These are phyloP conservation scores for Fulmarus glacialis DNA, from an alignment of 2,113 vertebrate genomes.

Conservation along the genomic window DNA sequence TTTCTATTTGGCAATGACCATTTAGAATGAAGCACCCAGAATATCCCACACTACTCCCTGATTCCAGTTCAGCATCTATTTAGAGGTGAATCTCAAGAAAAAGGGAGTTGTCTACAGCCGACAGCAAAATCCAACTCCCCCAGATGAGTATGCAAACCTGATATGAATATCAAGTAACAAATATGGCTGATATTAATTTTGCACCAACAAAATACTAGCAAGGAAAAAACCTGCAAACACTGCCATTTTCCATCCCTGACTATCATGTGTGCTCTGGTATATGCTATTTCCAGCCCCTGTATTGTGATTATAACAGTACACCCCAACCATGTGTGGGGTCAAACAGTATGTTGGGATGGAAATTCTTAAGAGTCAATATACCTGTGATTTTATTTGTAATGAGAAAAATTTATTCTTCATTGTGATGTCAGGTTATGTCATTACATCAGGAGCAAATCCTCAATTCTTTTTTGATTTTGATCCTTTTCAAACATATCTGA, in stretches of 20 bases:
- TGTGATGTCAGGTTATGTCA: background rate
- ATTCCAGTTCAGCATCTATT: background rate
- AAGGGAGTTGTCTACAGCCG: background rate
- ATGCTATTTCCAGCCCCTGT: background rate
- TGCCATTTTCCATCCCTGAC: background rate
- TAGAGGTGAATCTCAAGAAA: background rate
- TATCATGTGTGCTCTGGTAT: background rate
- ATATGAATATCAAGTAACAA: background rate
- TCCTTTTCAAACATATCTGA: background rate
- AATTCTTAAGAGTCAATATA: background rate
- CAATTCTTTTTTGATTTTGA: background rate
- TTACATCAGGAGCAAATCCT: background rate
- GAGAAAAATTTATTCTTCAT: background rate
- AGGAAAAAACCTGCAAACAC: background rate
- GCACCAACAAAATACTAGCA: background rate
- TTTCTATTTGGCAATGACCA: background rate
- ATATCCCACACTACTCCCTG: background rate
- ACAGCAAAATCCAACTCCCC: background rate
- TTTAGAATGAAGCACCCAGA: background rate
- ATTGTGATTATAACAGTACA: background rate
- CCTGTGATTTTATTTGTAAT: background rate
- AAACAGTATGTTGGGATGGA: background rate
- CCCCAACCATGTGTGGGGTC: fast-evolving
- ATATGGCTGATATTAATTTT: background rate
- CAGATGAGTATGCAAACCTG: background rate